Percentiles rank a stretch among this genome's conserved stretches.
Conservation (phyloP, 2,797 vertebrate species). For the Microhierax caerulescens region DNA sequence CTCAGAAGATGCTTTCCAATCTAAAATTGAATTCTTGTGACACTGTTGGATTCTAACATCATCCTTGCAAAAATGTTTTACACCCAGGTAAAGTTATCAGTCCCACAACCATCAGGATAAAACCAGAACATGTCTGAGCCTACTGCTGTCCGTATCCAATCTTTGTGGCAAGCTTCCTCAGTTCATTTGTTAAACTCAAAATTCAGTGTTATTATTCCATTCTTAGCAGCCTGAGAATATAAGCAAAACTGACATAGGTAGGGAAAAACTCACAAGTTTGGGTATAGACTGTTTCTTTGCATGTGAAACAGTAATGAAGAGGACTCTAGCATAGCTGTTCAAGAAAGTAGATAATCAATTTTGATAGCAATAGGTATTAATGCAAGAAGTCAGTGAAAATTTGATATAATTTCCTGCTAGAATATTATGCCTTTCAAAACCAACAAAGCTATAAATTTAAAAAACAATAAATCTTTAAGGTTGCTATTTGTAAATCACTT, state of each 20-base stretch:
- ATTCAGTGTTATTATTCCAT: not conserved
- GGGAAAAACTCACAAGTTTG: not conserved
- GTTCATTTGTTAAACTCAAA: not conserved
- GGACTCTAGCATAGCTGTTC: not conserved
- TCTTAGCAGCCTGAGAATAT: not conserved
- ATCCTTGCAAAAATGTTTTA: not conserved
- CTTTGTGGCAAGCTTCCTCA: not conserved
- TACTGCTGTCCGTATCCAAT: not conserved
- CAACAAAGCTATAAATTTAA: not conserved
- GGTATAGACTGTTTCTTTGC: not conserved
- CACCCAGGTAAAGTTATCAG: not conserved
- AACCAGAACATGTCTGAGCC: not conserved
- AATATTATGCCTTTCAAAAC: not conserved
- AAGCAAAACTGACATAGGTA: not conserved
- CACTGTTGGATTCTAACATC: not conserved
- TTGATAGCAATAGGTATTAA: not conserved
- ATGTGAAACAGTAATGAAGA: not conserved
- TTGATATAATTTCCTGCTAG: not conserved
- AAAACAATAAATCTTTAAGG: not conserved
- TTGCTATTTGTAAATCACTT: not conserved
- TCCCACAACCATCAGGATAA: not conserved
- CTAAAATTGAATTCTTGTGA: not conserved
- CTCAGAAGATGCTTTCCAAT: not conserved
- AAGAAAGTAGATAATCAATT: not conserved
- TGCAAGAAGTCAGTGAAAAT: not conserved